Conservation (phyloP, 2,113 vertebrate species). For the Chunga burmeisteri region DNA sequence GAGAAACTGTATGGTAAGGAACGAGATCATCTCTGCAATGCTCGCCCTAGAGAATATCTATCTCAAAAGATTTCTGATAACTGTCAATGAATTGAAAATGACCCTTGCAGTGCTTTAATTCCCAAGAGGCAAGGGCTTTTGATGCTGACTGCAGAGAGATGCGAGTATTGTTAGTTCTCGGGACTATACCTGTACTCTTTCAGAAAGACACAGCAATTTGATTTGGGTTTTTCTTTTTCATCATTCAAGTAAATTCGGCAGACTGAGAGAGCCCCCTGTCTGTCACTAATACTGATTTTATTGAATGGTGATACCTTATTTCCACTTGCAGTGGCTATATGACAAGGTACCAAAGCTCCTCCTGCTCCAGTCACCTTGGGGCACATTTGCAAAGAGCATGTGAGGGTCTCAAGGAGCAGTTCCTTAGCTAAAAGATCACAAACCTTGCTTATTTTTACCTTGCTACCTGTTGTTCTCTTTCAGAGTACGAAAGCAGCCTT, state of each 20-base stretch:
- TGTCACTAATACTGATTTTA: neutral
- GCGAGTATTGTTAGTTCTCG: neutral
- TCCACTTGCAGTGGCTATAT: neutral
- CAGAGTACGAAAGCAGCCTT: neutral
- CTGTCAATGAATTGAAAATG: neutral
- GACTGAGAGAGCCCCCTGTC: constrained; percentile 49
- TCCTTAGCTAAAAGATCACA: neutral
- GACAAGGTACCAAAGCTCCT: neutral
- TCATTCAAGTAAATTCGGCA: neutral
- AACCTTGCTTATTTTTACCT: neutral
- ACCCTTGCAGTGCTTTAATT: neutral
- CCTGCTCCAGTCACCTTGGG: neutral
- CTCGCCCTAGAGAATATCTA: neutral
- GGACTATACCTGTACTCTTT: neutral
- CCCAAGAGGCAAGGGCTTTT: neutral
- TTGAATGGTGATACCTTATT: neutral
- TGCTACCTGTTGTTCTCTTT: neutral
- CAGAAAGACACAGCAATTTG: neutral
- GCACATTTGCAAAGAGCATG: neutral
- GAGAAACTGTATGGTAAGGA: constrained; percentile 93
- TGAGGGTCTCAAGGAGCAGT: neutral
- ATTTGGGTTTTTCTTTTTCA: neutral
- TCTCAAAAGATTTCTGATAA: neutral
- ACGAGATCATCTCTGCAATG: neutral
- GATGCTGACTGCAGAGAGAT: neutral